Conservation (phyloP, 2,888 invertebrate genomes). For the Tiphia femorata region DNA sequence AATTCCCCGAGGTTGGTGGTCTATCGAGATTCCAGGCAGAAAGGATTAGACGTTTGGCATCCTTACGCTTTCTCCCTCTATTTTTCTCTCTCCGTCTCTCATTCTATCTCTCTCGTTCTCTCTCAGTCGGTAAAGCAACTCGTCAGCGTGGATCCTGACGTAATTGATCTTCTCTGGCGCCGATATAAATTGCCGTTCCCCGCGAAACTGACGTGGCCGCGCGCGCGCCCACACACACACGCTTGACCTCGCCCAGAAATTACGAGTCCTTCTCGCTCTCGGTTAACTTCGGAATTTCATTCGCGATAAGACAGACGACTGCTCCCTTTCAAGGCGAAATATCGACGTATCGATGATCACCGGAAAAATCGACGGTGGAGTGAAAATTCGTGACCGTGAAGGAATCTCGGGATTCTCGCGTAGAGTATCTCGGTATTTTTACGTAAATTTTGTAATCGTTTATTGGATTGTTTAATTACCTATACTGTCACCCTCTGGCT, state of each 20-base stretch:
- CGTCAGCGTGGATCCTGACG: slow-evolving; percentile 26
- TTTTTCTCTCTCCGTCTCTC: no score
- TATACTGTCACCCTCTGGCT: no score
- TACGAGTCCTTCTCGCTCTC: no score
- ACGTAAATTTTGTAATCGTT: no score
- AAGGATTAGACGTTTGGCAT: slow-evolving; percentile 24
- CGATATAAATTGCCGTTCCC: slow-evolving; percentile 25
- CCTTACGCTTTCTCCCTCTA: slow-evolving; percentile 9
- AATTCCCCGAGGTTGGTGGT: no score
- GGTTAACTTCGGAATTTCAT: slow-evolving; percentile 28
- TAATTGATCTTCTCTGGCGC: slow-evolving; percentile 28
- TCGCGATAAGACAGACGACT: not conserved
- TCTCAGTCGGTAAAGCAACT: slow-evolving; percentile 15
- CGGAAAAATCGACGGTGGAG: not conserved
- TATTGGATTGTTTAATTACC: no score
- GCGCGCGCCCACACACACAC: no score
- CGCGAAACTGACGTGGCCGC: slow-evolving; percentile 4
- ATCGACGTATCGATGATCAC: not conserved
- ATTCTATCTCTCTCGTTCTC: no score
- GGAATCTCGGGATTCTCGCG: no score
- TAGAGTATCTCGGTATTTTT: no score
- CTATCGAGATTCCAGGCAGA: not conserved
- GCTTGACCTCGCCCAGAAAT: no score
- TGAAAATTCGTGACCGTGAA: no score
- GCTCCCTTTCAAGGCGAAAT: not conserved